These are phyloP conservation scores for Brachionus rubens DNA, from an alignment of 1,140 invertebrate species.

Conservation along the genomic window DNA sequence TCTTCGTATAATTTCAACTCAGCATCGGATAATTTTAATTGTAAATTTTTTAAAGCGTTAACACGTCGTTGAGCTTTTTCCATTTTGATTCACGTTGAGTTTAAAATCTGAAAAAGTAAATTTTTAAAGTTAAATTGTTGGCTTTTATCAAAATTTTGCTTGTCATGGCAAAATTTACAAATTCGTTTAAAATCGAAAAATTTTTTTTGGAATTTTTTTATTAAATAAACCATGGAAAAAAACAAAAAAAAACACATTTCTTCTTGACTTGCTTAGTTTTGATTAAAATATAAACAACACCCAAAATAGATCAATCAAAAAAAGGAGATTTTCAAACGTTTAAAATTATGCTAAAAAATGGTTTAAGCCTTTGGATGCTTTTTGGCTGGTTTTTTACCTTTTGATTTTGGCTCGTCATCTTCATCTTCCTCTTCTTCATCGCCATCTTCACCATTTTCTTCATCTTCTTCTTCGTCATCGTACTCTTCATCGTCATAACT, in stretches of 20 bases:
- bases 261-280: not conserved
- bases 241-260: conserved; percentile 17
- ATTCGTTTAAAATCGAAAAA: too few species aligned
- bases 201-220: not conserved
- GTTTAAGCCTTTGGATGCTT: conserved; percentile 8
- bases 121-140: too few species aligned
- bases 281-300: conserved; percentile 30
- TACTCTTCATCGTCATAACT: conserved; percentile 53
- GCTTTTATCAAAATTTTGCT: too few species aligned
- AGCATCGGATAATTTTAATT: conserved; percentile 78
- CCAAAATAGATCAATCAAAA: not conserved
- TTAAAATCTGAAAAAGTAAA: too few species aligned
- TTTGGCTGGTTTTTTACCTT: not conserved
- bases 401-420: conserved; percentile 31
- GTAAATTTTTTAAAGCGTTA: conserved; percentile 85
- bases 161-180: conserved; percentile 15
- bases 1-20: conserved; percentile 92
- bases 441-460: conserved; percentile 46
- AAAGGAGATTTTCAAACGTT: too few species aligned
- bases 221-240: not conserved
- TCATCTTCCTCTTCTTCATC: conserved; percentile 47
- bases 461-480: conserved; percentile 51
- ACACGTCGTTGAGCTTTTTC: conserved; percentile 66
- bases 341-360: not conserved
- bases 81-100: not conserved